phyloP scores from a whole-genome alignment of 2,888 invertebrate species.

The Eristalinus aeneus region DNA sequence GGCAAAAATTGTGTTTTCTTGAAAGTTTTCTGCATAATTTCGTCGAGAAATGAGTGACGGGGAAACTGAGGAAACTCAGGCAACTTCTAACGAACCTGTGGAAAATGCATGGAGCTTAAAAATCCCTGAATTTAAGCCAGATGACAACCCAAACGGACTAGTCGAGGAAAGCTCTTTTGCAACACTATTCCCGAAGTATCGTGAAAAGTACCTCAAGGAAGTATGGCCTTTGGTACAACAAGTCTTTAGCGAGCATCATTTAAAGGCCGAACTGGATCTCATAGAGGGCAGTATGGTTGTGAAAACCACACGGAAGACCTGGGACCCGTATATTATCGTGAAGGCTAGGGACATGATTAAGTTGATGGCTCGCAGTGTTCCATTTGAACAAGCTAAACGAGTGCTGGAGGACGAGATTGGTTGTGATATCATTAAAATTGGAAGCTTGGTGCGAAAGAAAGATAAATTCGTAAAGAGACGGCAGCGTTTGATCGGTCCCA shows the following conservation, averaged over 20 bases:
- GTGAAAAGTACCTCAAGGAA: constrained; percentile 96
- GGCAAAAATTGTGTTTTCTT: constrained; percentile 22
- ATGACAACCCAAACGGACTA: constrained; percentile 92
- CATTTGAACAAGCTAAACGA: constrained; percentile 95
- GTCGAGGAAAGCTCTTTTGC: constrained; percentile 98
- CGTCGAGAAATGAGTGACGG: constrained; percentile 75
- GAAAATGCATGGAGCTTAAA: constrained; percentile 94
- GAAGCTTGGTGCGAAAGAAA: constrained; percentile 92
- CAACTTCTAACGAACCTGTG: constrained; percentile 83
- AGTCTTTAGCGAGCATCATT: constrained; percentile 87
- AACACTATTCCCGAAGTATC: constrained; percentile 97
- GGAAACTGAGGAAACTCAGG: constrained; percentile 72
- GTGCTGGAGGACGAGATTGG: constrained; percentile 94
- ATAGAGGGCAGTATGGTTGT: constrained; percentile 98
- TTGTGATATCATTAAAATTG: constrained; percentile 98
- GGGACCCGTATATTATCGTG: constrained; percentile 98
- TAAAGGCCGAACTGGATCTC: constrained; percentile 94
- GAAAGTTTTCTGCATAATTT: neutral
- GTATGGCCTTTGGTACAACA: constrained; percentile 98
- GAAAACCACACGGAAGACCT: constrained; percentile 96
- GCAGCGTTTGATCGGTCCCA: constrained; percentile 96
- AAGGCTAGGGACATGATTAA: constrained; percentile 98
- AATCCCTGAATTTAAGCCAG: constrained; percentile 92
- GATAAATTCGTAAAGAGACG: constrained; percentile 97
- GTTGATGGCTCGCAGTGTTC: constrained; percentile 96